phyloP scores from a whole-genome alignment of 1,140 invertebrate species.

The Lamellibrachia luymesi region DNA sequence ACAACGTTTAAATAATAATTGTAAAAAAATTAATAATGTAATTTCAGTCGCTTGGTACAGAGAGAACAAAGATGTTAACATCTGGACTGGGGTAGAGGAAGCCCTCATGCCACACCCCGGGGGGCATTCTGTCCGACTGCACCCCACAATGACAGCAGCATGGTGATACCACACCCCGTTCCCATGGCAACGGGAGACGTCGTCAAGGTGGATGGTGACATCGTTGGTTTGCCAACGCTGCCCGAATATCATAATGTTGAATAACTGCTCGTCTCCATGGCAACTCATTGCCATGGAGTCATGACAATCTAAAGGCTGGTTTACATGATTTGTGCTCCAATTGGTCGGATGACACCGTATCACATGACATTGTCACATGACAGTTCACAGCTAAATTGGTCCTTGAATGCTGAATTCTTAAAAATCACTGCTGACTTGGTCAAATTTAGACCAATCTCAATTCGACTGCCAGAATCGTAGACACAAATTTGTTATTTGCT shows the following conservation, averaged over 20 bases:
- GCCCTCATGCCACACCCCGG: slow-evolving; percentile 22
- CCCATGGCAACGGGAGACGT: neutral
- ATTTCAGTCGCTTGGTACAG: slow-evolving; percentile 26
- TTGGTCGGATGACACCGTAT: too few relatives aligned
- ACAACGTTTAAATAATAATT: neutral
- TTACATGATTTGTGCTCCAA: too few relatives aligned
- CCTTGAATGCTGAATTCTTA: neutral
- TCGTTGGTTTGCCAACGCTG: neutral
- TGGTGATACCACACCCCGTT: neutral
- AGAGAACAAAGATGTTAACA: slow-evolving; percentile 20
- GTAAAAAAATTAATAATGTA: neutral
- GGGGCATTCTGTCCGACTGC: neutral
- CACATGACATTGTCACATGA: neutral
- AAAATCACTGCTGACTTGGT: neutral
- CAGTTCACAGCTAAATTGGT: neutral
- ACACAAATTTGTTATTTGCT: too few relatives aligned
- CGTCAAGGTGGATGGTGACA: neutral
- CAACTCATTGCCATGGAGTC: neutral
- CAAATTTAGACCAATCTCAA: neutral
- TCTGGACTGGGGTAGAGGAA: slow-evolving; percentile 27
- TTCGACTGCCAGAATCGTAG: too few relatives aligned
- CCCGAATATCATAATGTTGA: neutral
- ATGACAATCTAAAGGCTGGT: too few relatives aligned
- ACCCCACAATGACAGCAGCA: neutral
- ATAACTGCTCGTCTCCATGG: neutral